Base-by-base conservation (phyloP, 2,113 vertebrate genomes). In the Colossoma macropomum region DNA sequence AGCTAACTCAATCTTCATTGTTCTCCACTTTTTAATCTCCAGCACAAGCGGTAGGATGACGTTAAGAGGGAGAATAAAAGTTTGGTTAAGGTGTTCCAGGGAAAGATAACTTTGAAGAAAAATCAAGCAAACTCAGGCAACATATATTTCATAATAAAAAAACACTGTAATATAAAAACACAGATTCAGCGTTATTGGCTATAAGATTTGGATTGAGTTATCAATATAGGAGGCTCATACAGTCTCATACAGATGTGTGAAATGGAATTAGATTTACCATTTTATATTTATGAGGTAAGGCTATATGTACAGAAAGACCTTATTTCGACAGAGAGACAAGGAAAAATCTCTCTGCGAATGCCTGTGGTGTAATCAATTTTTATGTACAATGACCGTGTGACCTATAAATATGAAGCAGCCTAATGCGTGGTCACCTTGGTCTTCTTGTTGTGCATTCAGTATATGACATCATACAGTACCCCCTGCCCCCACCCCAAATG, bases 1-100 rank as follows among this genome's bases (percentile, higher is more conserved):
- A 59, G 38, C 60, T n/a, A 70, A 87, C 77, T 72, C 66, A 28
- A 62, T 83, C 73, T 63, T 76, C 73, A 82, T 80, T 80, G 72
- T 83, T 65, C 77, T 80, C 17, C 6, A 23, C 45, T 68, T 59
- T 83, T 76, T 80, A 85, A 82, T 76, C 77, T 79, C 54, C 5
- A 3, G 45, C 32, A 77, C 17, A 50, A 66, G 59, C 48, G 7
- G 50, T 19, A 60, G 32, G n/a, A 77, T 50, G 73, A 56, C 63
- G 25, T 59, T 81, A 50, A 72, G 71, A 32, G 48, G 13, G 71
- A 63, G 32, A 34, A 83, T 15, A 28, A 25, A 25, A 27, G 54
- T 56, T 56, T 56, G 54, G 54, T 56, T 62, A 28, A 65, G 9
- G 41, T 12, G 41, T 50, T 69, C 6, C 21, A 54, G 62, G 21